Conservation (phyloP, 2,797 vertebrate genomes). For the Myiotriccus ornatus region DNA sequence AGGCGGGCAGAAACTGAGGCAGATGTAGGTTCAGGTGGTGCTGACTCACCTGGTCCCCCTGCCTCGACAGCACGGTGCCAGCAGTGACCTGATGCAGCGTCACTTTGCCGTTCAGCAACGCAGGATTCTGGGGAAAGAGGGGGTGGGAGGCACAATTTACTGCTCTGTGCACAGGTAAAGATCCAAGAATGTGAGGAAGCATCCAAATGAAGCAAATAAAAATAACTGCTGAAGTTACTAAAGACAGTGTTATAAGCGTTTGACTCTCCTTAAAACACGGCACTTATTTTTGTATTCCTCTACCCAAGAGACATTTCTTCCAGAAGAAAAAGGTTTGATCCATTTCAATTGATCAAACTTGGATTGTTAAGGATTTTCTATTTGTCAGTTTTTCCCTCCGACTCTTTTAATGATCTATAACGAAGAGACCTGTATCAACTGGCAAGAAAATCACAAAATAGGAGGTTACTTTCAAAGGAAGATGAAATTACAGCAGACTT, state of each 20-base stretch:
- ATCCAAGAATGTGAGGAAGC: background rate
- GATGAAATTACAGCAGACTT: background rate
- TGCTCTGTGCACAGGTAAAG: background rate
- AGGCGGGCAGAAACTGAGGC: background rate
- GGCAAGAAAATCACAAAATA: background rate
- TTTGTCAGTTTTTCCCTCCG: background rate
- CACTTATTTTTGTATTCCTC: background rate
- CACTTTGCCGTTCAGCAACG: slow-evolving; percentile 85
- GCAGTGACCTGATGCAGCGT: slow-evolving; percentile 87
- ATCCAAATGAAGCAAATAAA: background rate
- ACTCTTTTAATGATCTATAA: background rate
- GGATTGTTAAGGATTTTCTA: background rate
- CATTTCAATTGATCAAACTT: background rate
- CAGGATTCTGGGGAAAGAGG: slow-evolving; percentile 76
- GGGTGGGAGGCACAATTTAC: background rate
- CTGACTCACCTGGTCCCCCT: slow-evolving; percentile 93
- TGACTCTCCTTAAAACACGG: background rate
- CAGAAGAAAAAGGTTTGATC: background rate
- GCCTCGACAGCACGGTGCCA: slow-evolving; percentile 84
- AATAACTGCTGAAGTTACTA: background rate
- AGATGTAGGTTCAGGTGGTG: rapidly evolving
- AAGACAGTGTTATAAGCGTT: background rate
- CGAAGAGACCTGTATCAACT: background rate
- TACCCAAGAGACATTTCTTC: background rate
- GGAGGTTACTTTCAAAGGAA: background rate